A percentile compares a stretch with the other conserved stretches of the same genome.
Evolutionary conservation across 2,797 vertebrate genomes (phyloP).

Genomic region (Salarias fasciatus): DNA sequence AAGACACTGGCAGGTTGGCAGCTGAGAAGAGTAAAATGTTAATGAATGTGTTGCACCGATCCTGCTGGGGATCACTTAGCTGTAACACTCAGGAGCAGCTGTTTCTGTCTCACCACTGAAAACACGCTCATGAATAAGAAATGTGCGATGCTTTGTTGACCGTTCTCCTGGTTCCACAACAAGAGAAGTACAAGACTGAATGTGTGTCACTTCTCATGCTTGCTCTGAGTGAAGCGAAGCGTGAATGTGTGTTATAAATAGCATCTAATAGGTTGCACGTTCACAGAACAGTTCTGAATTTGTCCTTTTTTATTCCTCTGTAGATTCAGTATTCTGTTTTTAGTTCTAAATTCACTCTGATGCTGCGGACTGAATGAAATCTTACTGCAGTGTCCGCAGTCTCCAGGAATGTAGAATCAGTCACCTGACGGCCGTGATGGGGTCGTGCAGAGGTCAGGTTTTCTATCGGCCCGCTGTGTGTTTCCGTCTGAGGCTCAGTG

Average conservation of each 20-base stretch:
- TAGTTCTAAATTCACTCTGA: not conserved
- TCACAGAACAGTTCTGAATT: too few species aligned
- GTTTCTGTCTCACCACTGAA: constrained; percentile 14
- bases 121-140: not conserved
- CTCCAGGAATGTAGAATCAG: not conserved
- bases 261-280: too few species aligned
- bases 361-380: too few species aligned
- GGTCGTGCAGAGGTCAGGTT: constrained; percentile 5
- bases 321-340: too few species aligned
- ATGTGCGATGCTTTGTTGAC: too few species aligned
- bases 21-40: constrained; percentile 6
- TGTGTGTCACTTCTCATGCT: too few species aligned
- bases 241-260: too few species aligned
- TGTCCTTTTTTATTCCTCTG: too few species aligned
- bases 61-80: too few species aligned
- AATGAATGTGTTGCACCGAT: constrained; percentile 27
- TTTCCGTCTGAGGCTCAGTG: constrained; percentile 3
- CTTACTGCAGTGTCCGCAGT: not conserved
- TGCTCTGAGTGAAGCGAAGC: too few species aligned
- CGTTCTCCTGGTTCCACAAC: too few species aligned
- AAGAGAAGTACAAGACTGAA: too few species aligned
- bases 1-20: constrained; percentile 13
- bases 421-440: constrained; percentile 4
- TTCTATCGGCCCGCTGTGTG: not conserved
- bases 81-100: constrained; percentile 25